A percentile compares a stretch with the other conserved stretches of the same genome.
These are phyloP conservation scores for Cercopithecus mona DNA, from an alignment of 2,113 vertebrate genomes.

Conservation along the genomic window DNA sequence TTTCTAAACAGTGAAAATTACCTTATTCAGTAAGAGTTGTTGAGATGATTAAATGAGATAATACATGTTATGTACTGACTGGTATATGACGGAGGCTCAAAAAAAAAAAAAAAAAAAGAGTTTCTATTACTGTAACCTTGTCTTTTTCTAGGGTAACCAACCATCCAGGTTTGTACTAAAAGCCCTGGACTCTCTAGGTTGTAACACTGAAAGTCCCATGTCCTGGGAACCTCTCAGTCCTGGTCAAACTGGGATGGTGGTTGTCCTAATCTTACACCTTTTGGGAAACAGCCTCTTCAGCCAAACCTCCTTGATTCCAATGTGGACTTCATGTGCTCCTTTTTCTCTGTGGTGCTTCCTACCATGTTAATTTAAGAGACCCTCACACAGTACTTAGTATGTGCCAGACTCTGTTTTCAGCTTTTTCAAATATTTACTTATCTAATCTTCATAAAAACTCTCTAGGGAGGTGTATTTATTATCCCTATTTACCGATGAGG, in stretches of 20 bases:
- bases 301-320: background rate
- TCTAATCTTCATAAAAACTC: background rate
- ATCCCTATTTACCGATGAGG: background rate
- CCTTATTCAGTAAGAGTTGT: background rate
- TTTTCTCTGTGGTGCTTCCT: background rate
- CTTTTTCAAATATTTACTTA: background rate
- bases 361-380: background rate
- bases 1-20: background rate
- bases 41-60: background rate
- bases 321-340: background rate
- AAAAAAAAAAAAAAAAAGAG: background rate
- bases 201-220: background rate
- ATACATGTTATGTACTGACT: background rate
- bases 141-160: background rate
- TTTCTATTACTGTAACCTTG: background rate
- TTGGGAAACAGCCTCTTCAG: background rate
- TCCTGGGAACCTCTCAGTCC: background rate
- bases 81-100: background rate
- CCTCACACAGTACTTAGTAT: background rate
- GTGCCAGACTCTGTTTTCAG: background rate
- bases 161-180: background rate
- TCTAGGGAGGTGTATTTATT: background rate
- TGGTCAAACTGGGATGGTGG: background rate
- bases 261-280: background rate
- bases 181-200: background rate